Conservation (phyloP, 2,797 vertebrate genomes). For the Pteropus rufus region DNA sequence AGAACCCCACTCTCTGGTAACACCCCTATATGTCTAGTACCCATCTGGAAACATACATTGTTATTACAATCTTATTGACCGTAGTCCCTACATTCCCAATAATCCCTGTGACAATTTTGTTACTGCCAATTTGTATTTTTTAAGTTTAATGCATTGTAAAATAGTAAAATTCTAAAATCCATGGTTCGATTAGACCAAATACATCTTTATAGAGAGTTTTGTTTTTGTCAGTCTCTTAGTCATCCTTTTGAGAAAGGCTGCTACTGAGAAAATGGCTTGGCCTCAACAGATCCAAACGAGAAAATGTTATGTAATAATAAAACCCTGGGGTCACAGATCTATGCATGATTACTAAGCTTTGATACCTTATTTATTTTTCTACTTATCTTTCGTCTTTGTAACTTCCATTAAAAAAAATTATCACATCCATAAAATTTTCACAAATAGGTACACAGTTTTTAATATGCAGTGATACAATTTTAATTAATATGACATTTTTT, state of each 20-base stretch:
- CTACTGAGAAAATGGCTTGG: not conserved
- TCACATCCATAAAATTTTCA: not conserved
- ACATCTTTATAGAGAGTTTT: not conserved
- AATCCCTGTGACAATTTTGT: not conserved
- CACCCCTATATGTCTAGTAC: not conserved
- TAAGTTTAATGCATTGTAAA: not conserved
- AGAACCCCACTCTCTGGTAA: no score
- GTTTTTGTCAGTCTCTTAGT: not conserved
- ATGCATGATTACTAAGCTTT: not conserved
- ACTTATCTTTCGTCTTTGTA: not conserved
- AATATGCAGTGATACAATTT: not conserved
- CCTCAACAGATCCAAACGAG: not conserved
- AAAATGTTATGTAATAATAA: not conserved
- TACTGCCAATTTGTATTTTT: not conserved
- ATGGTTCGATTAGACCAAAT: not conserved
- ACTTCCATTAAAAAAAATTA: not conserved
- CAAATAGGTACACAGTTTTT: not conserved
- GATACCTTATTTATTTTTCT: not conserved
- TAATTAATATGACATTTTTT: not conserved
- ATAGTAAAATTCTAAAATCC: not conserved
- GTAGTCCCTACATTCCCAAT: no score
- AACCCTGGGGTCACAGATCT: not conserved
- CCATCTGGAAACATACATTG: not conserved
- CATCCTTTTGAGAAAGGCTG: not conserved
- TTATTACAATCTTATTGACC: not conserved